A percentile compares a stretch with the other conserved stretches of the same genome.
These are phyloP conservation scores for Kryptopterus vitreolus DNA, from an alignment of 2,797 vertebrate genomes.

Conservation along the genomic window DNA sequence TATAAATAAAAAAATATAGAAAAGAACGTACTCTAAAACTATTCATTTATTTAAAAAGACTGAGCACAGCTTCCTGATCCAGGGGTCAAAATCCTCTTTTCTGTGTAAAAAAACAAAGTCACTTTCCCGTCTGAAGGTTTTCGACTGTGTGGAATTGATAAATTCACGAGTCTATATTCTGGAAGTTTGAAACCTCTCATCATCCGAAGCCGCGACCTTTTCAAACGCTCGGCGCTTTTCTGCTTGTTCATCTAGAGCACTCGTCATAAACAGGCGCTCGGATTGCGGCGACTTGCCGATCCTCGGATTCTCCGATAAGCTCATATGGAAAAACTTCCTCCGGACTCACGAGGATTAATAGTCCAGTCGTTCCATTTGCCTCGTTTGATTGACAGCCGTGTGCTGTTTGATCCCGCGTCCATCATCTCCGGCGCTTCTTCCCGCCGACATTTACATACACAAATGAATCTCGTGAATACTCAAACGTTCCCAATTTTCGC, in stretches of 20 bases:
- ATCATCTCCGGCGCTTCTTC: slow-evolving; percentile 22
- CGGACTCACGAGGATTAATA: slow-evolving; percentile 23
- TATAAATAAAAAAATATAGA: not conserved
- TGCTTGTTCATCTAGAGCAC: slow-evolving; percentile 19
- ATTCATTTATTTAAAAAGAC: not conserved
- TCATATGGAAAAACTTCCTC: not conserved
- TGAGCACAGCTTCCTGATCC: slow-evolving; percentile 8
- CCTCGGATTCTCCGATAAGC: not conserved
- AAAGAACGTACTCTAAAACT: not conserved
- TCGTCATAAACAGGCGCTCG: slow-evolving; percentile 5
- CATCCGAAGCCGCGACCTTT: slow-evolving; percentile 9
- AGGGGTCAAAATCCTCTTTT: slow-evolving; percentile 26
- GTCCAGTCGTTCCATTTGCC: not conserved
- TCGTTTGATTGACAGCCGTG: slow-evolving; percentile 47
- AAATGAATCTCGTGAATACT: slow-evolving; percentile 58
- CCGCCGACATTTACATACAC: slow-evolving; percentile 51
- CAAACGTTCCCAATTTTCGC: not conserved
- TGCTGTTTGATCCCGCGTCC: slow-evolving; percentile 31
- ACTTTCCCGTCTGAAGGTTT: slow-evolving; percentile 2
- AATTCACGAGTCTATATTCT: not conserved
- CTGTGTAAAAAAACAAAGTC: not conserved
- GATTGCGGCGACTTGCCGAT: not conserved
- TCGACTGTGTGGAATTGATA: slow-evolving; percentile 3
- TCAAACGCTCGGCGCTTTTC: slow-evolving; percentile 11
- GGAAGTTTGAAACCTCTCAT: slow-evolving; percentile 21